phyloP scores from a whole-genome alignment of 2,797 vertebrate species.

The Enoplosus armatus region DNA sequence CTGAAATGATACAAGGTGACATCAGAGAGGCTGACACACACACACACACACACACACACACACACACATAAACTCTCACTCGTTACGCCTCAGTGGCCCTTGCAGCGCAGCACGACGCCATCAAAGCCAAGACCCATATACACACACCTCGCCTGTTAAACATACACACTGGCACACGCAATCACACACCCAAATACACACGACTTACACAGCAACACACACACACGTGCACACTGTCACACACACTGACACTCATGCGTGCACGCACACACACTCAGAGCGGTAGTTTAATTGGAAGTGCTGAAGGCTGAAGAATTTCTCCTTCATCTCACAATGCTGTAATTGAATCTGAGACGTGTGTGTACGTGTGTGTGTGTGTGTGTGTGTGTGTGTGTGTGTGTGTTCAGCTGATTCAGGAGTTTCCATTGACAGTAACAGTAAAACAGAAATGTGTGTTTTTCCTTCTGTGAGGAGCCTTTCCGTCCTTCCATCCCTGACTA shows the following conservation, averaged over 20 bases:
- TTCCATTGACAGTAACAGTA: conserved; percentile 78
- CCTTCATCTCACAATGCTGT: conserved; percentile 85
- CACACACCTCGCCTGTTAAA: conserved; percentile 78
- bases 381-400: conserved; percentile 40
- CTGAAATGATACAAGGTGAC: conserved; percentile 86
- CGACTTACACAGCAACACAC: conserved; percentile 37
- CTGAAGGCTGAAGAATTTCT: conserved; percentile 85
- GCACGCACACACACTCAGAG: conserved; percentile 57
- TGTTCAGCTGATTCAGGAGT: conserved; percentile 80
- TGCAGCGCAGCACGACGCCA: conserved; percentile 71
- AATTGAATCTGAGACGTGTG: conserved; percentile 82
- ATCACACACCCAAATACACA: conserved; percentile 54
- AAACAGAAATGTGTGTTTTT: conserved; percentile 79
- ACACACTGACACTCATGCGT: conserved; percentile 1
- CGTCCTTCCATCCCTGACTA: conserved; percentile 67
- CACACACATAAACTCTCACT: conserved; percentile 38
- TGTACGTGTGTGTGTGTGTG: conserved; percentile 39
- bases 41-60: conserved; percentile 45
- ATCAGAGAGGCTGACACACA: conserved; percentile 72
- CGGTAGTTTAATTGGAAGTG: conserved; percentile 83
- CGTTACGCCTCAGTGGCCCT: conserved; percentile 76
- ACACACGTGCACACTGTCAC: conserved; percentile 2
- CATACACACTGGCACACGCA: conserved; percentile 68
- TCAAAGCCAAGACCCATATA: conserved; percentile 78
- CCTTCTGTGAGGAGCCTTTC: conserved; percentile 59